Evolutionary conservation across 2,888 invertebrate genomes (phyloP), one percentile per base, ranked within the genome.

Genomic region (Nymphalis urticae): DNA sequence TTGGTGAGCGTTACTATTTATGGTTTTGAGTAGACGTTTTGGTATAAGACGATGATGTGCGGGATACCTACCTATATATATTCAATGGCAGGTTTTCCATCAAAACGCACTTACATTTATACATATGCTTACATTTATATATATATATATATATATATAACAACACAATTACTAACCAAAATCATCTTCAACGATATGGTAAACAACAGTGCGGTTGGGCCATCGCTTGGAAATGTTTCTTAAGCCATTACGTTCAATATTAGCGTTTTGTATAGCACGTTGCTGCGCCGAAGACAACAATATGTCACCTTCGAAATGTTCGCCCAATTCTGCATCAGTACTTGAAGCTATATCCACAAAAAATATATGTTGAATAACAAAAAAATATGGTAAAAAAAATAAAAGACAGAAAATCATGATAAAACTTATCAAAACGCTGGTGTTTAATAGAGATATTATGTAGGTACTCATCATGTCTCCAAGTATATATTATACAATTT

Each of bases 241-340:
- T 3, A 93, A 74, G 0, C 93, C 93, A 72, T 93, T 93, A 21
- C 93, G 86, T 2, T 76, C 78, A 13, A 77, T 71, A 54, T 75
- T 72, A 0, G 86, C 87, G 2, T 78, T 73, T 1, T 74, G 75
- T 9, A 89, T 77, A 0, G 84, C 87, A 65, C 76, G 69, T 68
- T 76, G 77, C 73, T 93, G 92, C 24, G 69, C 65, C 13, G 78
- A 70, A 9, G 84, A 85, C 64, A 93, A 73, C 62, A 93, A 6
- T 83, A 93, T 93, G 68, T 93, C 93, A 3, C 93, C 93, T 79
- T 93, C 93, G 72, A 93, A 93, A 69, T 89, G 79, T 9, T 88
- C 83, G 21, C 93, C 93, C 17, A 86, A 79, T 75, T 92, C 91
- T 50, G 79, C 83, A 71, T 72, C 75, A 61, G 69, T 36, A 64